Evolutionary conservation across 1,140 invertebrate genomes (phyloP), one percentile per base, ranked within the genome.

Genomic region (Drosophila yakuba): DNA sequence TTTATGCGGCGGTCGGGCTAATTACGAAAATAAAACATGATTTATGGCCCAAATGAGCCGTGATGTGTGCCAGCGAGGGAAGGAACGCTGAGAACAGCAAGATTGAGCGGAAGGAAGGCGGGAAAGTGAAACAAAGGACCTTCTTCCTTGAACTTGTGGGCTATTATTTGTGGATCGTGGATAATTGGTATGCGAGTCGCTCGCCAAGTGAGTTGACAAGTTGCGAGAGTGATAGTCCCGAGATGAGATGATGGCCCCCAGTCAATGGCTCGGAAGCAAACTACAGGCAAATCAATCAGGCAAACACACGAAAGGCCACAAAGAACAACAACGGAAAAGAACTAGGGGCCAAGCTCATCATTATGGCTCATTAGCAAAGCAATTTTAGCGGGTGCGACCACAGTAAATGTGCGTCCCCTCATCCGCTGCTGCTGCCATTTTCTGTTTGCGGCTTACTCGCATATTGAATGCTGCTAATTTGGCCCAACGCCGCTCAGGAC

Each of bases 391-490:
- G 59, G 44, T 78, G 71, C 74, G 71, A 32, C 32, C 66, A 71
- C 66, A 51, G 79, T 63, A 63, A 63, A 51, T 80, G 54, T 55
- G 28, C 35, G 17, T 1, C 35, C 23, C 38, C 50, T 44, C 20
- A 15, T 39, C 50, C 38, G 38, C 23, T 35, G 43, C 48, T 20
- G 45, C 52, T 20, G 20, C 23, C 39, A 23, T 38, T 56, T 51
- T 55, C 35, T 38, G n/a, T 56, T 51, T 59, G 47, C 58, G 59
- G 69, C 72, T 80, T 80, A 68, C 59, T 45, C 43, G 63, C 74
- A 83, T 86, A 89, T 79, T 89, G 83, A 88, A 88, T 85, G 83
- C 84, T 84, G 75, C 83, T 86, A 89, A 88, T 85, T 88, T 82
- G 78, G 78, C 64, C 82, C 63, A 81, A 86, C 88, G 74, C 83